Evolutionary conservation across 2,888 invertebrate species (phyloP).

Genomic region (Oxycera nigricornis): DNA sequence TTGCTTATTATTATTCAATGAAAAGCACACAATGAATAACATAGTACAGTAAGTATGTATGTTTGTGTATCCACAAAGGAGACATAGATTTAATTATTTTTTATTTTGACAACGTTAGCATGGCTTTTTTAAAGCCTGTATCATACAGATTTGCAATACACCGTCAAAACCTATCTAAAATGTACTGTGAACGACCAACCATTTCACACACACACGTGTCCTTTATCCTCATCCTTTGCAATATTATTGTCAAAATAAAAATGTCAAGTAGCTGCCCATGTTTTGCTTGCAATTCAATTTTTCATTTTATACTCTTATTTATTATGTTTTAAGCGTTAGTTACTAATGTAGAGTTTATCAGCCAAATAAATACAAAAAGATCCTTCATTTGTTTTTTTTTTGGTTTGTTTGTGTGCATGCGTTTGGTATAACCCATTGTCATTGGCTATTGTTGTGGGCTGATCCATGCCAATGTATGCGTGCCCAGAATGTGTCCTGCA

Average conservation of each 20-base stretch:
- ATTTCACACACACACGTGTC: no score
- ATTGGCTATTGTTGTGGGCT: neutral
- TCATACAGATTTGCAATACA: neutral
- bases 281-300: conserved; percentile 23
- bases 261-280: conserved; percentile 34
- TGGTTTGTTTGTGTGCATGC: neutral
- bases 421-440: neutral
- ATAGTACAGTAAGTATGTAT: neutral
- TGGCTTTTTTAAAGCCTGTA: neutral
- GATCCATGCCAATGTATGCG: neutral
- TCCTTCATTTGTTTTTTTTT: neutral
- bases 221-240: neutral
- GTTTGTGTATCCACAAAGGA: neutral
- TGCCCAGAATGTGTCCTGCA: neutral
- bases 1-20: conserved; percentile 18
- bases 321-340: neutral
- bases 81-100: neutral
- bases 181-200: neutral
- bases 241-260: conserved; percentile 39
- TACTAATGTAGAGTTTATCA: neutral
- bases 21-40: conserved; percentile 27
- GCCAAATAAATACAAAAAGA: neutral
- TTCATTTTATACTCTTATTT: neutral
- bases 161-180: neutral
- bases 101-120: conserved; percentile 19